Evolutionary conservation across 2,797 vertebrate species (phyloP).

Genomic region (Ciconia nigra): DNA sequence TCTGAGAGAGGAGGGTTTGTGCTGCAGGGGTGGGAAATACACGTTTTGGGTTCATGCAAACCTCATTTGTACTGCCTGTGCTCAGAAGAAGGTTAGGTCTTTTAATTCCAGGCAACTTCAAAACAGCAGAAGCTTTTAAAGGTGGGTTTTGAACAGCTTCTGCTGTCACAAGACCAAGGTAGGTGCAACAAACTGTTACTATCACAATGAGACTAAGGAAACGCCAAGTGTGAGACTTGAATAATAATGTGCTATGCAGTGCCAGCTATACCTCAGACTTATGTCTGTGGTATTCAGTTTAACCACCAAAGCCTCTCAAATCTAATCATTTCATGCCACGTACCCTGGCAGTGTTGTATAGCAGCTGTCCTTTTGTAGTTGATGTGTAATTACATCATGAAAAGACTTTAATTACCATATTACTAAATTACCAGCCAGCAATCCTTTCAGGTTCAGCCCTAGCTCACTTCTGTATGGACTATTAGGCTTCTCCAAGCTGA

Average conservation of each 20-base stretch:
- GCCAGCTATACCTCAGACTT: constrained; percentile 57
- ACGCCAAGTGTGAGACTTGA: constrained; percentile 25
- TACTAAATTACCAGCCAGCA: constrained; percentile 55
- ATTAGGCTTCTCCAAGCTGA: constrained; percentile 30
- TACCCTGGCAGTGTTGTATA: constrained; percentile 40
- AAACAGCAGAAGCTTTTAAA: not conserved
- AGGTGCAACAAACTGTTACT: constrained; percentile 33
- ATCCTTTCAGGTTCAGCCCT: constrained; percentile 54
- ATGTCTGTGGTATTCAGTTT: constrained; percentile 65
- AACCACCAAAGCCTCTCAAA: constrained; percentile 48
- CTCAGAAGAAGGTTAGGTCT: not conserved
- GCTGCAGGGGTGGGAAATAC: not conserved
- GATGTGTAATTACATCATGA: constrained; percentile 52
- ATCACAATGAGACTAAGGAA: constrained; percentile 32
- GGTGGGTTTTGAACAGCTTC: not conserved
- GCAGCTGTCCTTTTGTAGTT: constrained; percentile 45
- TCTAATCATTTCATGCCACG: constrained; percentile 35
- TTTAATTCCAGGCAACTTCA: constrained; percentile 4
- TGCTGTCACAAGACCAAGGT: constrained; percentile 6
- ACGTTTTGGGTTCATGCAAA: not conserved
- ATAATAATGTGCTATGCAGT: constrained; percentile 21
- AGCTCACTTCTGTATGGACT: constrained; percentile 43
- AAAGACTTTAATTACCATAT: constrained; percentile 65
- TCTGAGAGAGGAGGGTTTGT: not conserved
- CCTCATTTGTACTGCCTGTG: not conserved